These are phyloP conservation scores for Ammospiza caudacuta DNA, from an alignment of 2,113 vertebrate genomes.

Conservation along the genomic window DNA sequence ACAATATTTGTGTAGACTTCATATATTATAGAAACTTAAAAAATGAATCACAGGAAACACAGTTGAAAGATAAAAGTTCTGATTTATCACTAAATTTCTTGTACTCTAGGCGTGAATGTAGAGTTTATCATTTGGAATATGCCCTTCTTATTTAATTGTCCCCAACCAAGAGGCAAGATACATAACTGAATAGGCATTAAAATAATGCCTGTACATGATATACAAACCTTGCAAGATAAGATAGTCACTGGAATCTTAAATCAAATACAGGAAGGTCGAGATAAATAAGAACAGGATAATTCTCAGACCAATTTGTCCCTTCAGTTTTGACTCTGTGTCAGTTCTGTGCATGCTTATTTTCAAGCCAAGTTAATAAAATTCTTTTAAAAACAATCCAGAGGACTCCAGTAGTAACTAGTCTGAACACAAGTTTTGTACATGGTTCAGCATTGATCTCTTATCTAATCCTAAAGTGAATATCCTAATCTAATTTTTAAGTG, in stretches of 20 bases:
- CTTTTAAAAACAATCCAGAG: background rate
- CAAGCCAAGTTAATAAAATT: background rate
- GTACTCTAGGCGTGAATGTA: background rate
- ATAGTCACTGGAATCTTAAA: background rate
- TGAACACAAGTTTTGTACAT: background rate
- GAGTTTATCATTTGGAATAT: background rate
- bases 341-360: background rate
- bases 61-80: background rate
- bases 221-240: background rate
- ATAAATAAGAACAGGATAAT: background rate
- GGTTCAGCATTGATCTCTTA: background rate
- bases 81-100: background rate
- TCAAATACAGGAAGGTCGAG: background rate
- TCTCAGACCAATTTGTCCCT: background rate
- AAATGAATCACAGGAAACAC: background rate
- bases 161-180: background rate
- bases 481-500: background rate
- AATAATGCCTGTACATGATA: background rate
- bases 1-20: background rate
- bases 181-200: background rate
- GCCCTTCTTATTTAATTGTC: background rate
- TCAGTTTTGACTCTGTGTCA: background rate
- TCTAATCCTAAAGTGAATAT: background rate
- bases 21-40: background rate
- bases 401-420: background rate